Evolutionary conservation across 1,140 invertebrate genomes (phyloP).

Genomic region (Acromyrmex echinatior): DNA sequence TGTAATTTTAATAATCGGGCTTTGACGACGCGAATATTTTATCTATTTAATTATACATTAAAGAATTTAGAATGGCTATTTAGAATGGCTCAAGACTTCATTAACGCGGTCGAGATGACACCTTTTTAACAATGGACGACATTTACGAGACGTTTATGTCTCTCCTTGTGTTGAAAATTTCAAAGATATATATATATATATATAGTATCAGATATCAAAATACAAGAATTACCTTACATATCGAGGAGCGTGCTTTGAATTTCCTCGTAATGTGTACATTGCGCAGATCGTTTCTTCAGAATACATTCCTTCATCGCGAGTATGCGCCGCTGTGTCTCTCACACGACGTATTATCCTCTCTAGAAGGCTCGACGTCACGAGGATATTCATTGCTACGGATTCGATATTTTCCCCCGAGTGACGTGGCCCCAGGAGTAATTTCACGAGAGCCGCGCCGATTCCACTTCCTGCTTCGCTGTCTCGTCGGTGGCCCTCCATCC

Average conservation of each 20-base stretch:
- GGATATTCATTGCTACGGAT: conserved; percentile 63
- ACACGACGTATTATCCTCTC: conserved; percentile 59
- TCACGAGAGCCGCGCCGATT: conserved; percentile 50
- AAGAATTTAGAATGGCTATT: too few relatives aligned
- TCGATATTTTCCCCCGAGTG: conserved; percentile 61
- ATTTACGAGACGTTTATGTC: conserved; percentile 24
- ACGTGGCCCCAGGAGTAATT: conserved; percentile 56
- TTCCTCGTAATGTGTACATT: background rate
- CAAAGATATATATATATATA: background rate
- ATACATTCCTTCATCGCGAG: background rate
- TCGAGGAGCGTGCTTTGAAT: conserved; percentile 34
- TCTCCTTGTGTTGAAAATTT: background rate
- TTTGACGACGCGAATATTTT: background rate
- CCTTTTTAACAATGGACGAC: too few relatives aligned
- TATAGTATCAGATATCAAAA: background rate
- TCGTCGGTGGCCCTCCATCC: conserved; percentile 33
- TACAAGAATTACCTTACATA: background rate
- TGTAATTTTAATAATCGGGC: background rate
- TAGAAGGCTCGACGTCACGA: conserved; percentile 38
- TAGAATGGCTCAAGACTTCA: background rate
- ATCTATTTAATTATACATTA: background rate
- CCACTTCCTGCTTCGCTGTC: conserved; percentile 29
- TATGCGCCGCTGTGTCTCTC: conserved; percentile 3
- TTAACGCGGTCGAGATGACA: background rate
- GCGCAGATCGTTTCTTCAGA: conserved; percentile 3